Evolutionary conservation across 1,140 invertebrate genomes (phyloP).

Genomic region (Agrypnia vestita): DNA sequence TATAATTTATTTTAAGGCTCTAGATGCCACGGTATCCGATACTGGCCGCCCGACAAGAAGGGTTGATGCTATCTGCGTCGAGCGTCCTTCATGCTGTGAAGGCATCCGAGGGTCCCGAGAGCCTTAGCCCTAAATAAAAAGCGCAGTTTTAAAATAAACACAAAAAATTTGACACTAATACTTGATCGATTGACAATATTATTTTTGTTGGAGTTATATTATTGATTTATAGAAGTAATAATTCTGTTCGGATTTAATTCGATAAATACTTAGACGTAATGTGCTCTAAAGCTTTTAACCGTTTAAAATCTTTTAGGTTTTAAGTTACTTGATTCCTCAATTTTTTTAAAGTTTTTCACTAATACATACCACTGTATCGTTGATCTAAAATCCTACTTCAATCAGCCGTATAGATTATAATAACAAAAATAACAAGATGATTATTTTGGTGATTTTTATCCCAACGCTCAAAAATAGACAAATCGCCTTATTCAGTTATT

Average conservation of each 20-base stretch:
- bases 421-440: no score
- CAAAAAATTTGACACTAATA: slow-evolving; percentile 35
- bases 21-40: slow-evolving; percentile 52
- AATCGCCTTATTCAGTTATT: no score
- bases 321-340: no score
- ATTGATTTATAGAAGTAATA: slow-evolving; percentile 5
- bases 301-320: no score
- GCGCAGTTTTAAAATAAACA: background rate
- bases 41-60: slow-evolving; percentile 44
- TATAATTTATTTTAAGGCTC: slow-evolving; percentile 56
- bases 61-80: slow-evolving; percentile 53
- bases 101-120: slow-evolving; percentile 18
- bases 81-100: slow-evolving; percentile 49
- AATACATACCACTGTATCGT: no score
- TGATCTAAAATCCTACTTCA: no score
- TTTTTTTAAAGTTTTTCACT: no score
- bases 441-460: no score
- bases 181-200: slow-evolving; percentile 33
- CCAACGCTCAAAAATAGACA: no score
- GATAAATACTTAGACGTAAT: no score
- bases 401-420: no score
- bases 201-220: slow-evolving; percentile 24
- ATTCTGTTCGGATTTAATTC: background rate
- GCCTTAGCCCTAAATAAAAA: slow-evolving; percentile 30
- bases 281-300: no score